phyloP scores from a whole-genome alignment of 2,888 invertebrate species.

The Notocelia uddmanniana region DNA sequence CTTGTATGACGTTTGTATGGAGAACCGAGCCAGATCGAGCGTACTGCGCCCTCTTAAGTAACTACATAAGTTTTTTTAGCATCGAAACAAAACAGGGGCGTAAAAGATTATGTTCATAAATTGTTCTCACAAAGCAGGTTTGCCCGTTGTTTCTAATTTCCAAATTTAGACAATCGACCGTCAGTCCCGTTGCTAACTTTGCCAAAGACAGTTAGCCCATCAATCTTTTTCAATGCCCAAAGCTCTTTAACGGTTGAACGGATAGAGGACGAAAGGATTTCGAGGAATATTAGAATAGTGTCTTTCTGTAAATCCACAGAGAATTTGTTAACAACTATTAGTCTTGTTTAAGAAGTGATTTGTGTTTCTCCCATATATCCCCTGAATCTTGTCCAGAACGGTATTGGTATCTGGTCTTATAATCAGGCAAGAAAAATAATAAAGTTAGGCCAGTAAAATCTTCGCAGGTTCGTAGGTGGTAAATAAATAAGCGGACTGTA shows the following conservation, averaged over 20 bases:
- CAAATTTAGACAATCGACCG: constrained; percentile 57
- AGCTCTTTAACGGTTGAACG: constrained; percentile 56
- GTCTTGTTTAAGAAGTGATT: constrained; percentile 57
- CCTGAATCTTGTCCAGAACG: no score
- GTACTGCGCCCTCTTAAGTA: no score
- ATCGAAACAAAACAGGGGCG: not conserved
- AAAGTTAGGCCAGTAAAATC: no score
- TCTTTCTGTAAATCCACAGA: constrained; percentile 56
- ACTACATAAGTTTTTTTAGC: no score
- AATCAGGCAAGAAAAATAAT: no score
- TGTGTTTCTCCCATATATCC: constrained; percentile 49
- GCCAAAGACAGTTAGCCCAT: constrained; percentile 57
- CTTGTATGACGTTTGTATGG: no score
- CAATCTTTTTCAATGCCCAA: constrained; percentile 63
- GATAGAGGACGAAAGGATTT: constrained; percentile 53
- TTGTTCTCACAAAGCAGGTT: constrained; percentile 16
- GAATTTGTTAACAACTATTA: constrained; percentile 60
- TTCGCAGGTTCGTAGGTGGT: no score
- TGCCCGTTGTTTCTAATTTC: constrained; percentile 50
- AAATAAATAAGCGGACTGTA: no score
- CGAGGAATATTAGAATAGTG: constrained; percentile 57
- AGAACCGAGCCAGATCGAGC: no score
- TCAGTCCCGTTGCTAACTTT: constrained; percentile 55
- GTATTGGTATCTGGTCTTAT: no score
- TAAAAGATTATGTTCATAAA: constrained; percentile 11